Percentiles rank a stretch among this genome's conserved stretches.
Conservation (phyloP, 2,888 invertebrate species). For the Tipula lateralis region DNA sequence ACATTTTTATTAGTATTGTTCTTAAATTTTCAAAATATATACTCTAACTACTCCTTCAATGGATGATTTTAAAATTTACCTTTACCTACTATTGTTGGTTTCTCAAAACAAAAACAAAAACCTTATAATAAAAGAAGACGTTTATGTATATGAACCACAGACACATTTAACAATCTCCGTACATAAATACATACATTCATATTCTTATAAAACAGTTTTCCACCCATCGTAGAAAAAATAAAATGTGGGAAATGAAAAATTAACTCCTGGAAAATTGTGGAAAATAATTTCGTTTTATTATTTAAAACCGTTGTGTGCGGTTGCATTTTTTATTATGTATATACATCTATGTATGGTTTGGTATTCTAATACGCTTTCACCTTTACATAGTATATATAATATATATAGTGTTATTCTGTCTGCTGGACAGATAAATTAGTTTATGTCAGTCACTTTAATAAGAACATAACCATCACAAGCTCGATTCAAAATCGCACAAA, state of each 20-base stretch:
- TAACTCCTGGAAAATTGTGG: background rate
- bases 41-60: background rate
- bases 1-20: slow-evolving; percentile 4
- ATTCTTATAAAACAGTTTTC: background rate
- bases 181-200: background rate
- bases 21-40: background rate
- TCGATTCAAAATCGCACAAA: no score
- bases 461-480: no score
- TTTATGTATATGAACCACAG: background rate
- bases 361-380: background rate
- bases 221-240: background rate
- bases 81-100: background rate
- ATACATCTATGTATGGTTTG: no score
- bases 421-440: background rate
- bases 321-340: background rate
- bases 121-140: background rate
- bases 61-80: background rate
- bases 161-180: background rate
- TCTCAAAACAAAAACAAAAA: background rate
- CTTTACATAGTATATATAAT: background rate
- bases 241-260: background rate
- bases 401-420: background rate
- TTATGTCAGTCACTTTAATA: background rate
- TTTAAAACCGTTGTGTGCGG: background rate
- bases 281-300: background rate